Conservation (phyloP, 2,797 vertebrate genomes). For the Ctenochaetus hawaiiensis region DNA sequence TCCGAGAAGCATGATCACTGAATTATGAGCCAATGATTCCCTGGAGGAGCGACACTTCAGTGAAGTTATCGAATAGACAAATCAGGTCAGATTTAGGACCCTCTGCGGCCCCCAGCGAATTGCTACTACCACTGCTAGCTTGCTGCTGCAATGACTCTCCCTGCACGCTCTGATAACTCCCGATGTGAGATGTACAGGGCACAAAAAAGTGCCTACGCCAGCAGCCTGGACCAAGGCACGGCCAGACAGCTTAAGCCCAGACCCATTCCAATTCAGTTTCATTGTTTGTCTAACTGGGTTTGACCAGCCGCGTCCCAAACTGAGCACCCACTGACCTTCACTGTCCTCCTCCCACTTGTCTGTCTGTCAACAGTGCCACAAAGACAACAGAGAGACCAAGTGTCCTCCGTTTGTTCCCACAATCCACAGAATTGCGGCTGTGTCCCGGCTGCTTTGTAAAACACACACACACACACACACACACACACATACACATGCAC, state of each 20-base stretch:
- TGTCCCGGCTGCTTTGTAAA: constrained; percentile 33
- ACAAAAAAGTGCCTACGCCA: constrained; percentile 76
- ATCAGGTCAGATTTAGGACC: constrained; percentile 69
- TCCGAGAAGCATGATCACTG: constrained; percentile 9
- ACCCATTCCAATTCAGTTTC: constrained; percentile 68
- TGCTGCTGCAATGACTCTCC: constrained; percentile 54
- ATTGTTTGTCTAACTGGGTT: constrained; percentile 67
- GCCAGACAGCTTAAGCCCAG: constrained; percentile 72
- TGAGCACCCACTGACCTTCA: constrained; percentile 56
- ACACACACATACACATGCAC: constrained; percentile 18
- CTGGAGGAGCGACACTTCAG: constrained; percentile 32
- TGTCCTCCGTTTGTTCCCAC: constrained; percentile 52
- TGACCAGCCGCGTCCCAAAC: constrained; percentile 60
- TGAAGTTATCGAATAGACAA: constrained; percentile 68
- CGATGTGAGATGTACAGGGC: constrained; percentile 64
- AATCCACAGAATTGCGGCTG: constrained; percentile 43
- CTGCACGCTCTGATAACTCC: constrained; percentile 69
- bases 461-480: constrained; percentile 27
- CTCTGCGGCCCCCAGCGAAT: constrained; percentile 54
- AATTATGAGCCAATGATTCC: constrained; percentile 49
- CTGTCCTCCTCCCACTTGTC: constrained; percentile 52
- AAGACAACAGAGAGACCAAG: constrained; percentile 38
- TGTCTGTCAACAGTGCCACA: constrained; percentile 47
- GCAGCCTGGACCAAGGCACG: constrained; percentile 66
- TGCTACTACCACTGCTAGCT: constrained; percentile 38